phyloP scores from a whole-genome alignment of 2,797 vertebrate genomes.

The Epinephelus coioides region DNA sequence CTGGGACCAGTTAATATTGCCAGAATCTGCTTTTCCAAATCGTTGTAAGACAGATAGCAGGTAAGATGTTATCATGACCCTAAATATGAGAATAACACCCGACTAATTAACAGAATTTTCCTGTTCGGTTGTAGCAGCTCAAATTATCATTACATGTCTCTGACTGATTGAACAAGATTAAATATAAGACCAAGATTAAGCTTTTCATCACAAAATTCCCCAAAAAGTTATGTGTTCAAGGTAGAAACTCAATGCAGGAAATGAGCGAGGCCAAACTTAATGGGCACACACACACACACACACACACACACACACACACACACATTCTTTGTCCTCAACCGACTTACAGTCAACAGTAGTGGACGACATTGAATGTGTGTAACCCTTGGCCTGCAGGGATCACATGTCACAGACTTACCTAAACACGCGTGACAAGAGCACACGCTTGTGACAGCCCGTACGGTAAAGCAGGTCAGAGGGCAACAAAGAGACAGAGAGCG shows the following conservation, averaged over 20 bases:
- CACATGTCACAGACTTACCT: constrained; percentile 66
- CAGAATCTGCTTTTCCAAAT: neutral
- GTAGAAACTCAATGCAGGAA: constrained; percentile 7
- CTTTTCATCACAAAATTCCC: neutral
- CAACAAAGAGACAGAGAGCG: constrained; percentile 34
- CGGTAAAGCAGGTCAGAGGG: constrained; percentile 68
- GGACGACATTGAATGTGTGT: constrained; percentile 57
- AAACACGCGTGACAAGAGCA: constrained; percentile 73
- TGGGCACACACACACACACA: constrained; percentile 9
- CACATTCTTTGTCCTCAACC: constrained; percentile 40
- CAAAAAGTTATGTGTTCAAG: constrained; percentile 9
- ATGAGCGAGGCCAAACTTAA: constrained; percentile 22
- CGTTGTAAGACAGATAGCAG: neutral
- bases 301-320: constrained; percentile 36
- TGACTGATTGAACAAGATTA: neutral
- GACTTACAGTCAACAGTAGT: constrained; percentile 51
- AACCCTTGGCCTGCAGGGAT: constrained; percentile 65
- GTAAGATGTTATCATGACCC: neutral
- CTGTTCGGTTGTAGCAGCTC: neutral
- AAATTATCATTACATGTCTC: neutral
- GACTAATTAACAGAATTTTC: neutral
- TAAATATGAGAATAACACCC: neutral
- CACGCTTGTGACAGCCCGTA: constrained; percentile 62
- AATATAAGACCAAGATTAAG: neutral
- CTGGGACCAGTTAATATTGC: too few species aligned